Base-by-base conservation (phyloP, 2,888 invertebrate species). In the Dolichopus griseipennis region DNA sequence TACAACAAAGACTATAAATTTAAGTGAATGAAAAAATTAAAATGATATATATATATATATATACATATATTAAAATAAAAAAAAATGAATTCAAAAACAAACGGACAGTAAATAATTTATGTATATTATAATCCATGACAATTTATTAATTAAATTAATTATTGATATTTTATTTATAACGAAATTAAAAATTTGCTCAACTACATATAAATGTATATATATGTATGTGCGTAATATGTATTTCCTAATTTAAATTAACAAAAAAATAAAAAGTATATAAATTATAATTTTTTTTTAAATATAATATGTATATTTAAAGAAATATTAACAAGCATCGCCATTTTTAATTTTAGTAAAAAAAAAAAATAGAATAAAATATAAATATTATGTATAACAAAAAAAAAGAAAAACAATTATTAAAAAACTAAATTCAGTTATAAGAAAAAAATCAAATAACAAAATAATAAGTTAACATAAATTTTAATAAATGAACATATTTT, bases 1-100 rank as follows among this genome's bases (percentile, higher is more conserved):
- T 52, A 52, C 52, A 52, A 52, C 52, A 52, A 52, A 52, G 52
- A 52, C 52, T 52, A 52, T 52, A 52, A 52, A 52, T 52, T 12
- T 52, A 52, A 52, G 52, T 52, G n/a, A 52, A 52, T 18, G 15
- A 52, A 52, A n/a, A 52, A 52, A 52, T 18, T n/a, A n/a, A 12
- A 52, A 18, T 18, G 15, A 7, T 15, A 52, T 18, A 52, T 43
- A 15, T 43, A 9, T 43, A 43, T 43, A 43, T 43, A 15, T 43
- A 15, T 6, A 43, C 12, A 43, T 43, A 43, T 34, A 37, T 37
- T 37, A 10, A n/a, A 18, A 52, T 52, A 41, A 41, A 41, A 41
- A 41, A 41, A 41, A n/a, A n/a, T n/a, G n/a, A n/a, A n/a, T n/a
- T n/a, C n/a, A 41, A 4, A 41, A 41, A 41, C 9, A 41, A 41